Evolutionary conservation across 2,113 vertebrate genomes (phyloP), one percentile per base, ranked within the genome.

Genomic region (Synodontis membranacea): DNA sequence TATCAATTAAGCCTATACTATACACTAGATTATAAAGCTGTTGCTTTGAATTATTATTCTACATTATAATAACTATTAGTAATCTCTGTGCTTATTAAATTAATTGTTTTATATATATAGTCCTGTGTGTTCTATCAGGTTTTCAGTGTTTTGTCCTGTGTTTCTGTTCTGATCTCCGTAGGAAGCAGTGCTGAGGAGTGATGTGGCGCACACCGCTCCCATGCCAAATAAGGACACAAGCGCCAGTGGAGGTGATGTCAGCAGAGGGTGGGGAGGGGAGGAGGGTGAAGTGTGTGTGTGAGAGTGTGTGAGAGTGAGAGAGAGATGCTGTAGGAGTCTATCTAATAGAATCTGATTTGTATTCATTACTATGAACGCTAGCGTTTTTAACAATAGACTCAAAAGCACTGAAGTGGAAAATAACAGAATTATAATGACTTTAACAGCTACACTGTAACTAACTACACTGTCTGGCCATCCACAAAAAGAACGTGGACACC

Each of bases 161-260:
- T 74, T 74, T 44, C 34, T 74, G 70, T 74, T 74, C 44, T 14
- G 25, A 11, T 48, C 48, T 34, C 28, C 50, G 74, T n/a, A 75
- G 44, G 25, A 75, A 75, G 72, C 42, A 19, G 74, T 78, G n/a
- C 72, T 75, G 42, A 44, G 72, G 46, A 15, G 46, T 78, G 46
- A 78, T 50, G 74, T 78, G 46, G 2, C 4, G 28, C 11, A 23
- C 11, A 6, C n/a, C 28, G 62, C 62, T 86, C 68, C 58, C 58
- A 70, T 70, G 88, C 89, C 89, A 88, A 86, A 90, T 88, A 90
- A 84, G 89, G 89, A 74, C 87, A 90, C 80, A 64, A 87, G 88
- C 31, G 12, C 56, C 50, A 88, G 78, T 84, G 62, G 52, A 56
- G 52, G 19, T 88, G 87, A 88, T 87, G 82, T 90, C 89, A 88